phyloP scores from a whole-genome alignment of 1,140 invertebrate genomes.

The Rhyzopertha dominica region DNA sequence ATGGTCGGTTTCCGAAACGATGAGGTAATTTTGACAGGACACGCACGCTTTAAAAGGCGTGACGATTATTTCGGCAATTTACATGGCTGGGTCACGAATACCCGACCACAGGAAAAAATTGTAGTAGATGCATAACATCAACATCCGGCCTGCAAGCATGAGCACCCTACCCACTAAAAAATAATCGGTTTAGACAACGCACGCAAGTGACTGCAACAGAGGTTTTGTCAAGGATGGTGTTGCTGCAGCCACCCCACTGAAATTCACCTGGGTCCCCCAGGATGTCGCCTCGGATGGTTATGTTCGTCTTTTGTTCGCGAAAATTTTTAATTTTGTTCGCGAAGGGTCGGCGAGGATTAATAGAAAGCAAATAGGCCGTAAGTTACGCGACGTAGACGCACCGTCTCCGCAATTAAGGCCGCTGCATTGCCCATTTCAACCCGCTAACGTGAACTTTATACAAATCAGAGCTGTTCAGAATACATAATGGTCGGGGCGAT shows the following conservation, averaged over 20 bases:
- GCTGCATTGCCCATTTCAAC: slow-evolving; percentile 18
- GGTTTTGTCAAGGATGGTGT: too few relatives aligned
- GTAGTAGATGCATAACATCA: too few relatives aligned
- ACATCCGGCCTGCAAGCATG: too few relatives aligned
- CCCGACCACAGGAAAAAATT: too few relatives aligned
- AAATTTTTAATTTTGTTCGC: slow-evolving; percentile 20
- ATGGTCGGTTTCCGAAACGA: slow-evolving; percentile 23
- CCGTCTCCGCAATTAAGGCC: slow-evolving; percentile 1
- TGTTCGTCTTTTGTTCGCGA: slow-evolving; percentile 18
- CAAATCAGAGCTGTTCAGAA: slow-evolving; percentile 15
- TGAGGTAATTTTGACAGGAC: slow-evolving; percentile 31
- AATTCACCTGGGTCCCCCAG: too few relatives aligned
- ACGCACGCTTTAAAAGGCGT: slow-evolving; percentile 31
- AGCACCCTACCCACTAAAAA: too few relatives aligned
- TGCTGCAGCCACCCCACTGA: too few relatives aligned
- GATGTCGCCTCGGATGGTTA: slow-evolving; percentile 19
- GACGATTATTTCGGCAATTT: slow-evolving; percentile 23
- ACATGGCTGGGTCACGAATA: slow-evolving; percentile 20
- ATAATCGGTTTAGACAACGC: too few relatives aligned
- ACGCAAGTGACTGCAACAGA: too few relatives aligned
- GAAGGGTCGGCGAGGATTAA: slow-evolving; percentile 15
- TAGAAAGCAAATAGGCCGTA: slow-evolving; percentile 24
- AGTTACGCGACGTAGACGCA: slow-evolving; percentile 17
- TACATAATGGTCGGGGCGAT: slow-evolving; percentile 11
- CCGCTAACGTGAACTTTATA: slow-evolving; percentile 23